Base-by-base conservation (phyloP, 2,797 vertebrate species). In the Rhinoraja longicauda region DNA sequence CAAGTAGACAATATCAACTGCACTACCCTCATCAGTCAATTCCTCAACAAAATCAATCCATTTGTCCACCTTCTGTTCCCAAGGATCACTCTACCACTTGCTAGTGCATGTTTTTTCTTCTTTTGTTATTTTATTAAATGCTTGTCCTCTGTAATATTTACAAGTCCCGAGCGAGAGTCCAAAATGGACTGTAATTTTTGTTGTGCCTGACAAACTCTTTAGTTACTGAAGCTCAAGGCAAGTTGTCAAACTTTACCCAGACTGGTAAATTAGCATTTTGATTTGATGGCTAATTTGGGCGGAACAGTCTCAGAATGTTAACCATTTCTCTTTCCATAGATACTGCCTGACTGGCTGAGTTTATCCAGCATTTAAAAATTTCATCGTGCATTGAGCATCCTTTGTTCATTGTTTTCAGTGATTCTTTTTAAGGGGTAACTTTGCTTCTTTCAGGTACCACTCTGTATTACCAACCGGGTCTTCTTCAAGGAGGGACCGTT, bases 381-480 rank as follows among this genome's bases (percentile, higher is more conserved):
- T 73, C 6, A 73, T 64, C 62, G 64, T 62, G 64, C 5, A 64
- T 73, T 73, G 70, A 26, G 21, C 17, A 73, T 73, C 0, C 17
- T 21, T 67, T n/a, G 21, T 17, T 36, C 19, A 67, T 9, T 21
- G 7, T 21, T 64, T 93, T 82, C 45, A 39, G 5, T 12, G 4
- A 26, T 1, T 72, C 21, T 45, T 91, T 73, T 91, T 91, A 36
- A 91, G 6, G 3, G 81, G 70, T 53, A 32, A 0, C 10, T 32
- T 45, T 77, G 36, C 94, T 36, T 73, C 81, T 93, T 26, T 29
- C 93, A 99, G 98, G 99, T 94, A 99, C 98, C 0, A 96, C 97
- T 26, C 95, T 99, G 53, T 98, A 98, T 94, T 99, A 98, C 93
- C 98, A 98, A 95, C 99, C 98, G 1, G 99, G 99, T 32, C 95